These are phyloP conservation scores for Falco cherrug DNA, from an alignment of 2,797 vertebrate species.

Conservation along the genomic window DNA sequence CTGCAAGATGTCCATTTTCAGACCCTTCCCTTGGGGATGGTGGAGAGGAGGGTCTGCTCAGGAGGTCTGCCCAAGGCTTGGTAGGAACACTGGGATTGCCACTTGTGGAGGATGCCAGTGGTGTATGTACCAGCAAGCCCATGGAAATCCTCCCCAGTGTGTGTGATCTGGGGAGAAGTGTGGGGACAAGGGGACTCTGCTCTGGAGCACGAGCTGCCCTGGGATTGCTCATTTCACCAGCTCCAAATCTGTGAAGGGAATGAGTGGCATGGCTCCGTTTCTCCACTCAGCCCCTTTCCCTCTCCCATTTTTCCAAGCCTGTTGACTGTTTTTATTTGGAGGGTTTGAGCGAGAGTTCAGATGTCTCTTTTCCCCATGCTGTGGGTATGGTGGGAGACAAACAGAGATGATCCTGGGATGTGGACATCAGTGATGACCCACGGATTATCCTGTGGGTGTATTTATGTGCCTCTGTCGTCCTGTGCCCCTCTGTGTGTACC, in stretches of 20 bases:
- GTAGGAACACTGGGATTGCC: neutral
- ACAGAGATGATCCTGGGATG: neutral
- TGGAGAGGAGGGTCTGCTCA: neutral
- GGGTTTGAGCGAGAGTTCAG: neutral
- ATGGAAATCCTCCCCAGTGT: neutral
- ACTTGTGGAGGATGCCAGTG: neutral
- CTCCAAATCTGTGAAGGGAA: neutral
- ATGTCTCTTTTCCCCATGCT: neutral
- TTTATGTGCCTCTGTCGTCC: neutral
- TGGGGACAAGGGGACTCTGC: neutral
- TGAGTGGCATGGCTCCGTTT: neutral
- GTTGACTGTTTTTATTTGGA: neutral
- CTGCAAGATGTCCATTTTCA: neutral
- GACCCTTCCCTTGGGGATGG: neutral
- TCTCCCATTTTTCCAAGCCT: neutral
- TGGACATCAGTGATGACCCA: neutral
- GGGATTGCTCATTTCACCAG: neutral
- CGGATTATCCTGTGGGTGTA: neutral
- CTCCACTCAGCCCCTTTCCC: neutral
- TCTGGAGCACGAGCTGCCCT: neutral
- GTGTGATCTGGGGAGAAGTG: neutral
- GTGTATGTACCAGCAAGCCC: neutral
- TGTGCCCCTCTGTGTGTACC: neutral
- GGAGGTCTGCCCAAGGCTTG: neutral
- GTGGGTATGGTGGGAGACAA: neutral